Conservation (phyloP, 64 coral and sea anemone genomes). For the Hydrozoanthus tunicans region DNA sequence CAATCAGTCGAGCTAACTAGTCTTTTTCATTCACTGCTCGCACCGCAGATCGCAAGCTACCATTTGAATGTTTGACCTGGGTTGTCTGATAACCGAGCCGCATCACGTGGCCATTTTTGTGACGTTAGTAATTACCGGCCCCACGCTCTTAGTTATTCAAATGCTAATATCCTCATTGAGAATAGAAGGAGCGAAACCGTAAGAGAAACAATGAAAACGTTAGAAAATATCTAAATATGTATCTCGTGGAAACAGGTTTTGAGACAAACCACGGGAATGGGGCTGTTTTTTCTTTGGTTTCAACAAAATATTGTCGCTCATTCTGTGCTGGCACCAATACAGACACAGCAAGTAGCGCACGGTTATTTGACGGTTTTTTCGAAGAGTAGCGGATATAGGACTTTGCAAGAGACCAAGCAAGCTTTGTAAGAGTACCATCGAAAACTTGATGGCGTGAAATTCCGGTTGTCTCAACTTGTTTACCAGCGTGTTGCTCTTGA, state of each 20-base stretch:
- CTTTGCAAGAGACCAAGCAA: neutral
- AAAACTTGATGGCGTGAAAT: neutral
- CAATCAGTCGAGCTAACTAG: neutral
- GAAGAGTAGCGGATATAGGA: neutral
- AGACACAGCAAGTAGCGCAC: neutral
- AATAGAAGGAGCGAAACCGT: neutral
- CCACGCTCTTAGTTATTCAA: conserved; percentile 25
- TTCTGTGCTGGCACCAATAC: neutral
- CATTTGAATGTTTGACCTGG: conserved; percentile 20
- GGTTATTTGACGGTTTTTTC: too few species aligned
- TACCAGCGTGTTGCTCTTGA: conserved; percentile 3
- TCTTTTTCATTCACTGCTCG: conserved; percentile 18
- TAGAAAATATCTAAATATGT: conserved; percentile 25
- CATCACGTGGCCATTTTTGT: conserved; percentile 25
- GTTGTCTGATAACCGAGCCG: conserved; percentile 20
- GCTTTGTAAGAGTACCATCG: neutral
- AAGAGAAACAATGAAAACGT: neutral
- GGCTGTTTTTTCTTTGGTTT: neutral
- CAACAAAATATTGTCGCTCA: too few species aligned
- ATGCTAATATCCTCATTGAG: conserved; percentile 29
- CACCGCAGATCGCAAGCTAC: neutral
- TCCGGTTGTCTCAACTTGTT: conserved; percentile 38
- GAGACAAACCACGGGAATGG: too few species aligned
- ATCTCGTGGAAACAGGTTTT: neutral
- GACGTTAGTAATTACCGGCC: conserved; percentile 18